Conservation (phyloP, 2,888 invertebrate species). For the Cancer borealis region DNA sequence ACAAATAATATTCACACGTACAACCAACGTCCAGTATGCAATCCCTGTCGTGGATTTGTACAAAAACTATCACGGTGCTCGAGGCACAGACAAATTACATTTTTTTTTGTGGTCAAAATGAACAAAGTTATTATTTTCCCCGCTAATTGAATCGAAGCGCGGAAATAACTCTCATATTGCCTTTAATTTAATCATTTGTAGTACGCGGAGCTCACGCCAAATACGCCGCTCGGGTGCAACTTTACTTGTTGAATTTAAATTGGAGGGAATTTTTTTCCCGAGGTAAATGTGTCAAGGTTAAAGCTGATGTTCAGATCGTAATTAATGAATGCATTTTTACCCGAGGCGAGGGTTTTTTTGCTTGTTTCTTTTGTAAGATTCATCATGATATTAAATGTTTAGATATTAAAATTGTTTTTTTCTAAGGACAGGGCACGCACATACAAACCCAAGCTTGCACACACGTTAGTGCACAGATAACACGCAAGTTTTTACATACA, state of each 20-base stretch:
- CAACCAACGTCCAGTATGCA: background rate
- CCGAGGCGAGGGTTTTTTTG: background rate
- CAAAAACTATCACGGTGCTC: constrained; percentile 31
- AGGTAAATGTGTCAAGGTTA: constrained; percentile 41
- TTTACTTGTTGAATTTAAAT: constrained; percentile 53
- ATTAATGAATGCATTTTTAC: constrained; percentile 18
- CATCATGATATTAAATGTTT: background rate
- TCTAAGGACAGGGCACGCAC: background rate
- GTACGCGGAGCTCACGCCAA: constrained; percentile 27
- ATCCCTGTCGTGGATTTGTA: background rate
- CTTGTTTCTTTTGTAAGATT: background rate
- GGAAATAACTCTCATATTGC: constrained; percentile 47
- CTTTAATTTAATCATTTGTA: constrained; percentile 52
- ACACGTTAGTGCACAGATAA: background rate
- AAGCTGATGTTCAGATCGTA: constrained; percentile 34
- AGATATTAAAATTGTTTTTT: background rate
- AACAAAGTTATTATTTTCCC: constrained; percentile 43
- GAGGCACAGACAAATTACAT: constrained; percentile 40
- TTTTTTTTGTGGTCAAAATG: constrained; percentile 42
- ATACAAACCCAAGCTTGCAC: background rate
- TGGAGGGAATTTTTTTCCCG: background rate
- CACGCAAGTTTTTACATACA: background rate
- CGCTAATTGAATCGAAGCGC: constrained; percentile 55
- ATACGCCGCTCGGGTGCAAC: constrained; percentile 29
- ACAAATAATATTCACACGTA: background rate